Base-by-base conservation (phyloP, 1,140 invertebrate species). In the Radopholus similis region DNA sequence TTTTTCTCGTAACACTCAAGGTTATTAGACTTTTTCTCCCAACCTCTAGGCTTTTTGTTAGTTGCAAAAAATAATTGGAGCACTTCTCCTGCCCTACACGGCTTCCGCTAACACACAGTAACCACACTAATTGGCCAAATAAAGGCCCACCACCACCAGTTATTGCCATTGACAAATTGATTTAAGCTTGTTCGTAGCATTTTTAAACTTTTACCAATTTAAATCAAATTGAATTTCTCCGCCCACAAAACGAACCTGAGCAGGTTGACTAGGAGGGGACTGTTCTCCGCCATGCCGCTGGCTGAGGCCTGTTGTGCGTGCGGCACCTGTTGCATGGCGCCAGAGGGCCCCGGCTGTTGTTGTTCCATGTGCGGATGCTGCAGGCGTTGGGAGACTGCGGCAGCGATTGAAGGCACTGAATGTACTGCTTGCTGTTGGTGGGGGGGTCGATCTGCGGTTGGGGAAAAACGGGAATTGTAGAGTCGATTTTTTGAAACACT, bases 261-360 rank as follows among this genome's bases (percentile, higher is more conserved):
- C 47, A 70, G 18, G 34, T 70, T 70, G 34, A 69, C 49, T 28
- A 70, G 68, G 18, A 70, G 35, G 26, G 68, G 68, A 42, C 42
- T 68, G 23, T 68, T 56, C 30, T 68, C 55, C n/a, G 32, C 34
- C 37, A 30, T 28, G 23, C 15, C 37, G 44, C 32, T 51, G 5
- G n/a, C 63, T 44, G 13, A n/a, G n/a, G n/a, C n/a, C n/a, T 44
- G 32, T 18, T 0, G 40, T 28, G 59, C 40, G 23, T 40, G 59
- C 32, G 40, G 40, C 40, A n/a, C 9, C 47, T 49, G 18, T 34
- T 15, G 51, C 4, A 23, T 5, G 30, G 18, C 1, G 2, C 28
- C n/a, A 9, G 59, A 62, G 34, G 32, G 59, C 13, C 42, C 49
- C 9, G 59, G 21, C 8, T 62, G 30, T 38, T 44, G 34, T 42